Evolutionary conservation across 2,113 vertebrate species (phyloP).

Genomic region (Mellivora capensis): DNA sequence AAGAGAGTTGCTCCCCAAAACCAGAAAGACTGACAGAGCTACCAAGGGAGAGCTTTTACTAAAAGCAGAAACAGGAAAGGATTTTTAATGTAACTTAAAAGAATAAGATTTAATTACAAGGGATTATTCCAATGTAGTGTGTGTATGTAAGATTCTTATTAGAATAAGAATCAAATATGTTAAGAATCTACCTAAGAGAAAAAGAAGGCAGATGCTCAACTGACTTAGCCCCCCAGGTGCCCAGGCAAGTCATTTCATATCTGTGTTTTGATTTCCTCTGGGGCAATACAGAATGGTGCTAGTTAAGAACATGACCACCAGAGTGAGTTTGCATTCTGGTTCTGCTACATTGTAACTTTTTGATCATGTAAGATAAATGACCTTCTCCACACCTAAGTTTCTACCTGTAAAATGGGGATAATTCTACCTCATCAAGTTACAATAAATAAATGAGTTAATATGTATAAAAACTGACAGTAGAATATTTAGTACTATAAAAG

Average conservation of each 20-base stretch:
- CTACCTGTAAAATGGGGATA: background rate
- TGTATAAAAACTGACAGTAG: background rate
- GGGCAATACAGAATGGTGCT: background rate
- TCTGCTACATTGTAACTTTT: background rate
- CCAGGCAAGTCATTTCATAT: background rate
- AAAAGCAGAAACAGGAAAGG: background rate
- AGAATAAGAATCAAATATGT: background rate
- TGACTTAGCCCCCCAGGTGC: too few relatives aligned
- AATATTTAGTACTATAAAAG: background rate
- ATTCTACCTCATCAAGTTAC: background rate
- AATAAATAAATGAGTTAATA: background rate
- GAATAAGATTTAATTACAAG: background rate
- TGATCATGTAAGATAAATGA: background rate
- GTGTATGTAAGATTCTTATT: background rate
- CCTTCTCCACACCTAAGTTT: background rate
- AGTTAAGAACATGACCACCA: background rate
- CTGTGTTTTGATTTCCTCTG: background rate
- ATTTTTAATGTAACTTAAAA: background rate
- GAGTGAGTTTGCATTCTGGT: background rate
- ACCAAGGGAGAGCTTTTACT: background rate
- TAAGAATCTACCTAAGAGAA: background rate
- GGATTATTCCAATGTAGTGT: background rate
- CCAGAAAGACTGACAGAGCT: background rate
- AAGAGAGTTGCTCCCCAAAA: background rate
- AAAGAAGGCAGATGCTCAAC: background rate